Base-by-base conservation (phyloP, 2,113 vertebrate genomes). In the Microcebus jonahi region DNA sequence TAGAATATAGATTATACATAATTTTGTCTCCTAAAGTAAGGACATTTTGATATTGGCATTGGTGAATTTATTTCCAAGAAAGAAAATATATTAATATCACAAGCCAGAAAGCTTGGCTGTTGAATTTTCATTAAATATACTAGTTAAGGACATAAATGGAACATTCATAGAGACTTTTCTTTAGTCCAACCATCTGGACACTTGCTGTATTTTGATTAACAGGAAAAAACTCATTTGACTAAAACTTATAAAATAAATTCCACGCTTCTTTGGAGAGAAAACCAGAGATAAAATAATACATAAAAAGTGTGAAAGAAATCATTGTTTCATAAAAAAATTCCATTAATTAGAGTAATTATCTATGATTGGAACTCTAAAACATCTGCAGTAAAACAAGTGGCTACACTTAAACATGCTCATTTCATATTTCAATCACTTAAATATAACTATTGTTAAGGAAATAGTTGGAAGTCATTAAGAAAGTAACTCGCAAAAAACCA, bases 321-420 rank as follows among this genome's bases (percentile, higher is more conserved):
- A 53, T 42, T 92, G 42, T 53, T 83, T 12, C 45, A 59, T 77
- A 23, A 92, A 82, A 93, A 94, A 90, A 55, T 29, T 55, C 50
- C 36, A 95, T 88, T 95, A 97, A 91, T 96, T 97, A 96, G 71
- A 95, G 42, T 90, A 92, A 88, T 97, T 91, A 85, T 84, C 73
- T 96, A 36, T 88, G 83, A 93, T 87, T 85, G 29, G 55, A 92
- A 70, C 48, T 92, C 95, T 73, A 92, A 85, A 94, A 93, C 75
- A 65, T 86, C 75, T 90, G 36, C 67, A 79, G 14, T 48, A 27
- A 93, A 93, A 93, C 6, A 93, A 94, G 65, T 76, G 63, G 15
- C 68, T 96, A 34, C 50, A 31, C 42, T 93, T 94, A 96, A 95
- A 93, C 67, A 55, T 42, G 15, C 8, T 96, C 1, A 87, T 94